Evolutionary conservation across 2,113 vertebrate species (phyloP).

Genomic region (Pundamilia nyererei): DNA sequence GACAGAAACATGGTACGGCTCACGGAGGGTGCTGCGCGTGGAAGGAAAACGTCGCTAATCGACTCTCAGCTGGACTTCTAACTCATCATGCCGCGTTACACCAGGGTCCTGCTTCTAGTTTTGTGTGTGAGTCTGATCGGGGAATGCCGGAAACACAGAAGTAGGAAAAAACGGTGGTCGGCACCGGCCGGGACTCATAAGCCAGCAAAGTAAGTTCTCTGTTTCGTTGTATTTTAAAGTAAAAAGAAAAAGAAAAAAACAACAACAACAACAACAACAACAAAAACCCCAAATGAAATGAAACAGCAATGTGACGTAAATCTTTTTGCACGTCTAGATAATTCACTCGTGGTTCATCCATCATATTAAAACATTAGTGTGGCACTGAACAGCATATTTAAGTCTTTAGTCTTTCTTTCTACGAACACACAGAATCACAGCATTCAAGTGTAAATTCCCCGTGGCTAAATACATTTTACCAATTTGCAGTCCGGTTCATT

Average conservation of each 20-base stretch:
- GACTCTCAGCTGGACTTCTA: slow-evolving; percentile 9
- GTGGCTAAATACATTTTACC: not conserved
- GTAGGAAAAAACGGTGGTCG: slow-evolving; percentile 76
- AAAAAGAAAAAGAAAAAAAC: rapidly evolving
- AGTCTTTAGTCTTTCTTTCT: not conserved
- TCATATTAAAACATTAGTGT: not conserved
- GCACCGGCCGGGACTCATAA: slow-evolving; percentile 71
- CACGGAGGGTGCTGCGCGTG: not conserved
- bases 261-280: not conserved
- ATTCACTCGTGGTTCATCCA: not conserved
- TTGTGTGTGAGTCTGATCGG: slow-evolving; percentile 74
- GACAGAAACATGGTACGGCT: slow-evolving; percentile 41
- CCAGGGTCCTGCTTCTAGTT: slow-evolving; percentile 71
- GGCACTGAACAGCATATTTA: not conserved
- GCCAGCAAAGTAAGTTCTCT: slow-evolving; percentile 73
- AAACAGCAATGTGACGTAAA: not conserved
- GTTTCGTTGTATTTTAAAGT: not conserved
- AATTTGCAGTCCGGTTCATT: not conserved
- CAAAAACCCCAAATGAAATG: not conserved
- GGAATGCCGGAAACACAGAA: slow-evolving; percentile 78
- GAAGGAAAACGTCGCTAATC: not conserved
- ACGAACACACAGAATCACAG: not conserved
- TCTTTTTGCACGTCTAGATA: not conserved
- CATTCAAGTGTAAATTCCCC: not conserved
- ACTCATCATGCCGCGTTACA: slow-evolving; percentile 74